phyloP scores from a whole-genome alignment of 2,888 invertebrate genomes.

The Zele albiditarsus region DNA sequence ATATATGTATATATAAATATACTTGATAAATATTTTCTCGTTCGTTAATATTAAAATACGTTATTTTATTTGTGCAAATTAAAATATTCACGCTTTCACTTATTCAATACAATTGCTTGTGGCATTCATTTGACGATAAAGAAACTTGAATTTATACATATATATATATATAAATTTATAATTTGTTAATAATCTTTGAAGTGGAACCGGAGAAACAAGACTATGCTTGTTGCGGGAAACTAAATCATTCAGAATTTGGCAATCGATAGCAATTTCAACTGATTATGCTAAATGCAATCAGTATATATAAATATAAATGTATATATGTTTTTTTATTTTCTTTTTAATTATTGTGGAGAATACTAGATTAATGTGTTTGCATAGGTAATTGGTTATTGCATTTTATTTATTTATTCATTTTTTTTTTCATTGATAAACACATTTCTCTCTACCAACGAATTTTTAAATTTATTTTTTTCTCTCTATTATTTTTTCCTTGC shows the following conservation, averaged over 20 bases:
- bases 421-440: not conserved
- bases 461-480: not conserved
- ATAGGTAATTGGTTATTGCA: not conserved
- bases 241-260: not conserved
- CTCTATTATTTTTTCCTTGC: not conserved
- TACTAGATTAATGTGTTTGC: not conserved
- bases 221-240: not conserved
- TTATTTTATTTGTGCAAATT: conserved; percentile 6
- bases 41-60: not conserved
- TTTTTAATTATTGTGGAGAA: not conserved
- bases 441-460: not conserved
- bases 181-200: not conserved
- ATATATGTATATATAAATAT: not conserved
- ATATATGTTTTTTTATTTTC: not conserved
- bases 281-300: not conserved
- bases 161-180: not conserved
- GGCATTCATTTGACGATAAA: conserved; percentile 11
- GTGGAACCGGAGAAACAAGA: not conserved
- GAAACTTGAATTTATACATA: too few relatives aligned
- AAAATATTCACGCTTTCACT: conserved; percentile 36
- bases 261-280: not conserved
- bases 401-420: not conserved
- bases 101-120: conserved; percentile 3
- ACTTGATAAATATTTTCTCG: not conserved
- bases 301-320: conserved; percentile 1